phyloP scores from a whole-genome alignment of 2,888 invertebrate genomes.

The Mycalesis mineus region DNA sequence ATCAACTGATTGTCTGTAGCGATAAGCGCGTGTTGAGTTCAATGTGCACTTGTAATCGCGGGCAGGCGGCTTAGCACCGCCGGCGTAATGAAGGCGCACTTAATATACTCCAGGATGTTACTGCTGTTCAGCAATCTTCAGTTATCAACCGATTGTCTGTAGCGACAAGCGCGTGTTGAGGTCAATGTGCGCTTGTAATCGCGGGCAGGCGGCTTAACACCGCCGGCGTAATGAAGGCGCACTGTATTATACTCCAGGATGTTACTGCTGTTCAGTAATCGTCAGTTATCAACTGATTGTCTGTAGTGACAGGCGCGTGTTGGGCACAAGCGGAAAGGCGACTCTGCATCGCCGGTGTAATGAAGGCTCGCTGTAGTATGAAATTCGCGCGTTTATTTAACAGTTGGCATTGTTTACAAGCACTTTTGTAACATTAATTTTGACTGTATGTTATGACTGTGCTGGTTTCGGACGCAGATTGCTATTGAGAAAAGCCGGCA shows the following conservation, averaged over 20 bases:
- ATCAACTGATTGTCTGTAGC: background rate
- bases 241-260: slow-evolving; percentile 18
- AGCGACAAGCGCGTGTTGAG: background rate
- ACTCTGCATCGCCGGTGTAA: slow-evolving; percentile 11
- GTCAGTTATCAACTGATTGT: too few relatives aligned
- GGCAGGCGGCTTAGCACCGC: slow-evolving; percentile 9
- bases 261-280: background rate
- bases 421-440: too few relatives aligned
- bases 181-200: slow-evolving; percentile 13
- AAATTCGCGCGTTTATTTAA: too few relatives aligned
- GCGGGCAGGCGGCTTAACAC: slow-evolving; percentile 13
- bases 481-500: too few relatives aligned
- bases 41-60: slow-evolving; percentile 15
- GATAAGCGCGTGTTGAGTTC: background rate
- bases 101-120: slow-evolving; percentile 19
- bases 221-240: slow-evolving; percentile 19
- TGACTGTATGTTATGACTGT: too few relatives aligned
- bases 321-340: slow-evolving; percentile 13
- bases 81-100: slow-evolving; percentile 20
- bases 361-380: slow-evolving; percentile 23
- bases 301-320: background rate
- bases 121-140: background rate
- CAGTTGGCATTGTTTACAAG: too few relatives aligned
- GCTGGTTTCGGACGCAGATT: too few relatives aligned
- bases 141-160: background rate